Percentiles rank a stretch among this genome's conserved stretches.
Conservation (phyloP, 2,797 vertebrate species). For the Danio choprae region DNA sequence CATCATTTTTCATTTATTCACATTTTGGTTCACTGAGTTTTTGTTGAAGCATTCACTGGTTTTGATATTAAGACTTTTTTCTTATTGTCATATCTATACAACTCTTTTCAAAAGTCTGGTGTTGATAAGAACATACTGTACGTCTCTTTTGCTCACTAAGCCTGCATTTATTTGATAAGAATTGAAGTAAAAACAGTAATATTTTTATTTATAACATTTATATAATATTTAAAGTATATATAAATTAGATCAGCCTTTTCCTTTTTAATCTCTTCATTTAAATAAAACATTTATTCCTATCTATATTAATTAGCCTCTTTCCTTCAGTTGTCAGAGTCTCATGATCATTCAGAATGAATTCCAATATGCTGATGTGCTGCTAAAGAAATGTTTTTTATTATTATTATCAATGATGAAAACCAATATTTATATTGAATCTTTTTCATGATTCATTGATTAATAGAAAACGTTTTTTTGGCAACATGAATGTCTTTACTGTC, state of each 20-base stretch:
- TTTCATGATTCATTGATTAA: not conserved
- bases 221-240: no score
- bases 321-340: not conserved
- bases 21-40: not conserved
- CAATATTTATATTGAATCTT: not conserved
- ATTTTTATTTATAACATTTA: not conserved
- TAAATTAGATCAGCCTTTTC: no score
- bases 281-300: no score
- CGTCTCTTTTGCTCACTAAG: not conserved
- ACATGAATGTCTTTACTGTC: not conserved
- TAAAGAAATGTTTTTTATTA: no score
- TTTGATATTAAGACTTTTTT: not conserved
- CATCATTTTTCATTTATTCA: slow-evolving; percentile 33
- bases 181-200: not conserved
- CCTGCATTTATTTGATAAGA: not conserved
- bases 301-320: not conserved
- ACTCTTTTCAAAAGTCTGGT: not conserved
- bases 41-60: not conserved
- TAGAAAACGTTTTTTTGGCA: no score
- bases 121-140: no score
- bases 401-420: not conserved
- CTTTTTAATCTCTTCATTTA: no score
- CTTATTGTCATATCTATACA: not conserved
- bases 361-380: not conserved
- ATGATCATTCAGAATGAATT: not conserved